Evolutionary conservation across 2,888 invertebrate genomes (phyloP), one percentile per base, ranked within the genome.

Genomic region (Andrena bucephala): DNA sequence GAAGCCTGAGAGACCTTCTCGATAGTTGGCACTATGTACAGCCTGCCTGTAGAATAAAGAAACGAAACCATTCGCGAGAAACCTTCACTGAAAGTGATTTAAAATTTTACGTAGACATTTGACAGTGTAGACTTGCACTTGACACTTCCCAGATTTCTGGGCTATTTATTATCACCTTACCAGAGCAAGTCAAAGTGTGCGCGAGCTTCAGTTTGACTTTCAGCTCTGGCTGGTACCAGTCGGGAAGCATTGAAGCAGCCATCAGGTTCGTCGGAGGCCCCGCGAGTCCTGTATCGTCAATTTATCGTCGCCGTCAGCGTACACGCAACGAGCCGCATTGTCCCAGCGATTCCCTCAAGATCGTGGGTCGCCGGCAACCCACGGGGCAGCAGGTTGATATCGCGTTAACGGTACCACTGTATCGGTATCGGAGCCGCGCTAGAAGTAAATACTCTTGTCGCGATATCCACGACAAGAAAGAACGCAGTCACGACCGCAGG

Each of bases 351-450:
- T 71, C 75, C 70, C 13, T 13, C 16, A 27, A 71, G 82, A 76
- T 20, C 42, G 42, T 42, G 42, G 42, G 76, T 57, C 63, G 66
- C 65, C 48, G 72, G 50, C 62, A 62, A 50, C 54, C 76, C 62
- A 65, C 68, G 57, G 24, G 59, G 70, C 71, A 48, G 62, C 76
- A 81, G 78, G 78, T 79, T 78, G 84, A 87, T 84, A 83, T 81
- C 87, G 71, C 75, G 71, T 77, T 89, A 87, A 87, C 89, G 89
- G 89, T 87, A 88, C 78, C 68, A 24, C 24, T 59, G 62, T 72
- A 86, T 86, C 85, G 62, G 83, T 80, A 74, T 76, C 74, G 83
- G 66, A 63, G 62, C 62, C 69, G 31, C 48, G 60, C 77, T 77
- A 69, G 69, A 82, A 77, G 84, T 84, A 85, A 86, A 78, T 85